A percentile compares a stretch with the other conserved stretches of the same genome.
These are phyloP conservation scores for Eupithecia centaureata DNA, from an alignment of 2,888 invertebrate species.

Conservation along the genomic window DNA sequence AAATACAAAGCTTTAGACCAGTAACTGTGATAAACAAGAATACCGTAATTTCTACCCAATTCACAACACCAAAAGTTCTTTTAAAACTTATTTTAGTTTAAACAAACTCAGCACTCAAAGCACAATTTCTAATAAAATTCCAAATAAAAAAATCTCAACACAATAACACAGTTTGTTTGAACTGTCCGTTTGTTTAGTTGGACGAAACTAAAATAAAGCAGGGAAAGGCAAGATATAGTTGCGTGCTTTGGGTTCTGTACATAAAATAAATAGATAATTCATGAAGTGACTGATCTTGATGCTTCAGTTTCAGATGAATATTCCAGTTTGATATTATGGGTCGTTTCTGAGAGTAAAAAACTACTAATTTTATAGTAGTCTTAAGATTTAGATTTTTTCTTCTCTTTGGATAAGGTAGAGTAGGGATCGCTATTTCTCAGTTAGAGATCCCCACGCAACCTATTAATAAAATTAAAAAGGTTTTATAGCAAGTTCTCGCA, in stretches of 20 bases:
- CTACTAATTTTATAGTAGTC: neutral
- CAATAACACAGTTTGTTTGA: conserved; percentile 53
- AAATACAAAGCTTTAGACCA: too few species aligned
- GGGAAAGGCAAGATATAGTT: neutral
- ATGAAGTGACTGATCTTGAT: too few species aligned
- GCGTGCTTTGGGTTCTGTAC: neutral
- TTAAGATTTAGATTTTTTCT: neutral
- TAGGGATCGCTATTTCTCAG: neutral
- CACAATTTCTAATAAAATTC: conserved; percentile 34
- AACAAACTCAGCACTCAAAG: conserved; percentile 22
- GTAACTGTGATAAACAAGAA: neutral
- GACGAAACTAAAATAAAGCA: conserved; percentile 51
- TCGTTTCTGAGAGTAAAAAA: neutral
- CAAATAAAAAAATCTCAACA: conserved; percentile 38
- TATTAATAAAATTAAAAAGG: too few species aligned
- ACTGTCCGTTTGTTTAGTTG: conserved; percentile 70
- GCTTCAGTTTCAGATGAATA: too few species aligned
- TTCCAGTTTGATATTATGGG: too few species aligned
- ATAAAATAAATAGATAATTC: too few species aligned
- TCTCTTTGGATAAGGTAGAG: neutral
- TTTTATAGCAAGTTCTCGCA: too few species aligned
- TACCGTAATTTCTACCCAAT: neutral
- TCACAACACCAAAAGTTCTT: conserved; percentile 5
- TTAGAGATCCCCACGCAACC: too few species aligned
- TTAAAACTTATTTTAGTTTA: conserved; percentile 18